phyloP scores from a whole-genome alignment of 2,888 invertebrate genomes.

The Phortica okadai region DNA sequence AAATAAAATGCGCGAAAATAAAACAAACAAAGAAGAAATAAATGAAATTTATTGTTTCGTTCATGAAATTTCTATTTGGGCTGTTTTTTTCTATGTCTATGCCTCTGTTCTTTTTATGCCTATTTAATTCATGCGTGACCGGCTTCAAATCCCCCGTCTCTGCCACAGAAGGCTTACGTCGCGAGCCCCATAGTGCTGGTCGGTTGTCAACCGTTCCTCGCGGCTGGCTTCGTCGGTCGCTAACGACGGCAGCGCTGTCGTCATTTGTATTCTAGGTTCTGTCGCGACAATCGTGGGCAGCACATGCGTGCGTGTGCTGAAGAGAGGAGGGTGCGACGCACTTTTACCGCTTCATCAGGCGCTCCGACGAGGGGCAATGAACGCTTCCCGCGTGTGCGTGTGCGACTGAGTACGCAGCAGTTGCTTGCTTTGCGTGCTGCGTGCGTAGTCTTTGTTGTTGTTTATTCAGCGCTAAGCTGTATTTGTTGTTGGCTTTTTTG shows the following conservation, averaged over 20 bases:
- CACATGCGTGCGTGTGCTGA: slow-evolving; percentile 13
- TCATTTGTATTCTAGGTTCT: slow-evolving; percentile 11
- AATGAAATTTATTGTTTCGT: slow-evolving; percentile 54
- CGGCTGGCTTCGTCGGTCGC: not conserved
- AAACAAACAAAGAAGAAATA: slow-evolving; percentile 38
- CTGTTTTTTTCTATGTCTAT: not conserved
- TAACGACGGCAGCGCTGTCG: slow-evolving; percentile 16
- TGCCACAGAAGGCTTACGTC: not conserved
- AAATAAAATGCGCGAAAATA: slow-evolving; percentile 7
- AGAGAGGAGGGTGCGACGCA: not conserved
- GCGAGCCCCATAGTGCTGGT: no score
- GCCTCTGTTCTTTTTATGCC: not conserved
- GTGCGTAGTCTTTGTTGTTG: slow-evolving; percentile 11
- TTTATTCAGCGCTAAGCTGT: not conserved
- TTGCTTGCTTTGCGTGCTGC: not conserved
- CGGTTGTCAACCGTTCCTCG: no score
- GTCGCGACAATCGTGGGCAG: not conserved
- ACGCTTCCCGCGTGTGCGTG: not conserved
- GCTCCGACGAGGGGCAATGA: not conserved
- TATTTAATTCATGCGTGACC: not conserved
- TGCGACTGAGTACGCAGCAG: slow-evolving; percentile 6
- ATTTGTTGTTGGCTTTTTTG: slow-evolving; percentile 5
- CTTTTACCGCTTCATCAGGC: not conserved
- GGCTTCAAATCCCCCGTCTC: not conserved
- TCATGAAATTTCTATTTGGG: slow-evolving; percentile 45